A percentile compares a stretch with the other conserved stretches of the same genome.
phyloP scores from a whole-genome alignment of 2,113 vertebrate species.

The Irena cyanogastra region DNA sequence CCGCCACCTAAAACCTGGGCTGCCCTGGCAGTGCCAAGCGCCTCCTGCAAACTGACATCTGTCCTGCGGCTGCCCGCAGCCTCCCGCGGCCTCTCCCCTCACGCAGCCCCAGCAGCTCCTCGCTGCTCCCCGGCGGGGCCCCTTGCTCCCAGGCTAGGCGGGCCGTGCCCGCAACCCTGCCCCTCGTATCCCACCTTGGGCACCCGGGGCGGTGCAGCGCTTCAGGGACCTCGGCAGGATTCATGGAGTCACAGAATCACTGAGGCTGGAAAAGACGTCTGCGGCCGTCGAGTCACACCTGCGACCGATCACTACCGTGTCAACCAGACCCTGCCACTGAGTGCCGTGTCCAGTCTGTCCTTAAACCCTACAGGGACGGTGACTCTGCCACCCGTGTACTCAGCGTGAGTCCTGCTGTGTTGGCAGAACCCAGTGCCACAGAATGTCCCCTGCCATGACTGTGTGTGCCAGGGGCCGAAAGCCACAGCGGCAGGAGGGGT shows the following conservation, averaged over 20 bases:
- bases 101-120: neutral
- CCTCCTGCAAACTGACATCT: no score
- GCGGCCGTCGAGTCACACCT: neutral
- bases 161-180: neutral
- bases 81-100: neutral
- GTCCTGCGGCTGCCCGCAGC: neutral
- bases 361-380: no score
- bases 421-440: rapidly evolving
- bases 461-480: neutral
- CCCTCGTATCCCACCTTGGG: rapidly evolving
- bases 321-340: neutral
- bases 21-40: no score
- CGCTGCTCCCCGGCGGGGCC: neutral
- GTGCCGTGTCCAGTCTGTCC: neutral
- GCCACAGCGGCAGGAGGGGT: no score
- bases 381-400: neutral
- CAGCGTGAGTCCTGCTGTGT: rapidly evolving
- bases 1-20: no score
- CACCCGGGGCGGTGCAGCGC: rapidly evolving
- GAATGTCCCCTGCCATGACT: rapidly evolving
- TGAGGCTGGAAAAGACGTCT: neutral
- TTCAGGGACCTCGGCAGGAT: neutral
- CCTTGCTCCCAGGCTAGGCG: neutral
- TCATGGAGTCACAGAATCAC: neutral
- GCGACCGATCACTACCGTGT: neutral